Conservation (phyloP, 2,888 invertebrate genomes). For the Caenorhabditis becei region DNA sequence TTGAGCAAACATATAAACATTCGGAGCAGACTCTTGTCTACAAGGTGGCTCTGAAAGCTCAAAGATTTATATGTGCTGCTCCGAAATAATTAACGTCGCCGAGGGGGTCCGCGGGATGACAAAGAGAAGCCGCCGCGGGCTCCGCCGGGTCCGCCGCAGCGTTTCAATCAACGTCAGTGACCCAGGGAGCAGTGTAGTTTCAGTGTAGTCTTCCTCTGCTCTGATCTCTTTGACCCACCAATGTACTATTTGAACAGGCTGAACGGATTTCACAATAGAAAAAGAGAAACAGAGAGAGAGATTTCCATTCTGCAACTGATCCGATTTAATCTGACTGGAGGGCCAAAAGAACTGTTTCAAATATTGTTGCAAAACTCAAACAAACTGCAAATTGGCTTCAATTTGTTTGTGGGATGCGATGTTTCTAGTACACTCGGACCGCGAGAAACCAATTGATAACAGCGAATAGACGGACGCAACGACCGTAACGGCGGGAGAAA, state of each 20-base stretch:
- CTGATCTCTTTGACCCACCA: slow-evolving; percentile 42
- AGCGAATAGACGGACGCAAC: background rate
- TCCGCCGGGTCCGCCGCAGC: slow-evolving; percentile 15
- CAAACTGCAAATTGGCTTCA: no score
- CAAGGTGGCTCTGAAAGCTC: background rate
- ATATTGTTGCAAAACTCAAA: slow-evolving; percentile 6
- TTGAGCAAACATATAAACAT: slow-evolving; percentile 50
- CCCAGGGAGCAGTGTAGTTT: slow-evolving; percentile 6
- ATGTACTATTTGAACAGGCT: slow-evolving; percentile 48
- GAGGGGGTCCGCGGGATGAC: slow-evolving; percentile 13
- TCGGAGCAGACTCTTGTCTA: slow-evolving; percentile 7
- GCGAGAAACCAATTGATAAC: background rate
- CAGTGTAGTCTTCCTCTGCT: slow-evolving; percentile 31
- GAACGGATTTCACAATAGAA: slow-evolving; percentile 8
- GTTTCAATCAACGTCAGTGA: slow-evolving; percentile 49
- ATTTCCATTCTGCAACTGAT: slow-evolving; percentile 20
- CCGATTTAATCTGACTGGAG: slow-evolving; percentile 6
- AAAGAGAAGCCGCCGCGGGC: slow-evolving; percentile 19
- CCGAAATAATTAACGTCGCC: slow-evolving; percentile 34
- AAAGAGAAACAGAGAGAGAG: background rate
- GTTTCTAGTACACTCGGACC: background rate
- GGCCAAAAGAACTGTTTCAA: background rate
- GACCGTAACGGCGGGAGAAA: background rate
- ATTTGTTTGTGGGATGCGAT: background rate
- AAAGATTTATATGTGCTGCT: slow-evolving; percentile 45